Base-by-base conservation (phyloP, 2,797 vertebrate genomes). In the Eupleurogrammus muticus region DNA sequence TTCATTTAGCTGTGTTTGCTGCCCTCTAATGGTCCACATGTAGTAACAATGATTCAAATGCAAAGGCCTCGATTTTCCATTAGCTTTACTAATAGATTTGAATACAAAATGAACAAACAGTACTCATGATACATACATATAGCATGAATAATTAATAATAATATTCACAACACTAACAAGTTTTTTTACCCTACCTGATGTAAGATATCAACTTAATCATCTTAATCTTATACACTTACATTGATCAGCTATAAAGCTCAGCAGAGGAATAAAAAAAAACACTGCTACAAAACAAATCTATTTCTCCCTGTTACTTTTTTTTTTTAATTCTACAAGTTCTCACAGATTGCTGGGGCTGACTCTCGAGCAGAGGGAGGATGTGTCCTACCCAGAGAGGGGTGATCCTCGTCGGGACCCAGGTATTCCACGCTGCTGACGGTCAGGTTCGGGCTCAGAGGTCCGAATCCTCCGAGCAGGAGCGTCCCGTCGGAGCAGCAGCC, bases 391-490 rank as follows among this genome's bases (percentile, higher is more conserved):
- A 78, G 79, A 46, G 86, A 70, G 57, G 90, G 84, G 44, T 81
- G 85, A 12, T 94, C 92, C 70, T 92, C 89, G 2, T 94, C 93
- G 14, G 94, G 94, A 73, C 93, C 92, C 24, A 95, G 92, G 73
- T 95, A 94, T 71, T 95, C 94, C 87, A 94, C 93, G 23, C 93
- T 94, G 88, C 92, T 94, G 81, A 94, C 91, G 46, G 91, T 91
- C 66, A 94, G 86, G 77, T 90, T 90, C 35, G 90, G 58, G 63
- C 74, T 88, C 28, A 94, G 77, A 52, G 87, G 36, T 48, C 91
- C 88, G 23, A 92, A 91, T 34, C 90, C 90, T 55, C 92, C 89
- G 10, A 95, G 86, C 64, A 92, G 85, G 70, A 93, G 80, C 0
- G 83, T 73, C 2, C 89, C 90, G 5, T 95, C 93, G 9, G 93